Evolutionary conservation across 1,140 invertebrate genomes (phyloP).

Genomic region (Stegodyphus mimosarum): DNA sequence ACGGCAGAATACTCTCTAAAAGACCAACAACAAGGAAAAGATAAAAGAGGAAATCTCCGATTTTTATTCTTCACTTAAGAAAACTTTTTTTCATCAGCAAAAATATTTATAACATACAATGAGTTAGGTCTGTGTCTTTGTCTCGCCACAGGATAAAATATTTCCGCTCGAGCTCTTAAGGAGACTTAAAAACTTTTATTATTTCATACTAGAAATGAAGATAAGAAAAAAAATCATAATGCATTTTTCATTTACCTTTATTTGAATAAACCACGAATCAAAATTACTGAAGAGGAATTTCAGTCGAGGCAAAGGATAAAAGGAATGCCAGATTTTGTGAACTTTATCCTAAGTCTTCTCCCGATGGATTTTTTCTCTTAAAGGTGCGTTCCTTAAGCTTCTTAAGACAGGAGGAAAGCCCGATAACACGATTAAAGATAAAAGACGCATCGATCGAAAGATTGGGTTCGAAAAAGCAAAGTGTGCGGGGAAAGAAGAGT

Average conservation of each 20-base stretch:
- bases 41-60: background rate
- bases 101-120: background rate
- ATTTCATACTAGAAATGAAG: background rate
- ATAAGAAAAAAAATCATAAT: too few relatives aligned
- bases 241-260: background rate
- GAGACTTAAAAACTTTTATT: background rate
- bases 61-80: background rate
- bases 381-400: constrained; percentile 5
- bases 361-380: background rate
- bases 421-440: constrained; percentile 30
- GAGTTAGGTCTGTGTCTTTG: background rate
- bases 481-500: background rate
- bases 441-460: constrained; percentile 11
- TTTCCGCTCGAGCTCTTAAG: background rate
- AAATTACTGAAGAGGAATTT: constrained; percentile 16
- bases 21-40: background rate
- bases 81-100: background rate
- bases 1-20: background rate
- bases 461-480: background rate
- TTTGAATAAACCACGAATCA: constrained; percentile 28
- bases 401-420: background rate
- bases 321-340: background rate
- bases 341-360: background rate
- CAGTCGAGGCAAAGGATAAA: background rate
- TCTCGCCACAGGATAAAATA: constrained; percentile 3